Evolutionary conservation across 1,140 invertebrate genomes (phyloP), one percentile per base, ranked within the genome.

Genomic region (Protaetia brevitarsis): DNA sequence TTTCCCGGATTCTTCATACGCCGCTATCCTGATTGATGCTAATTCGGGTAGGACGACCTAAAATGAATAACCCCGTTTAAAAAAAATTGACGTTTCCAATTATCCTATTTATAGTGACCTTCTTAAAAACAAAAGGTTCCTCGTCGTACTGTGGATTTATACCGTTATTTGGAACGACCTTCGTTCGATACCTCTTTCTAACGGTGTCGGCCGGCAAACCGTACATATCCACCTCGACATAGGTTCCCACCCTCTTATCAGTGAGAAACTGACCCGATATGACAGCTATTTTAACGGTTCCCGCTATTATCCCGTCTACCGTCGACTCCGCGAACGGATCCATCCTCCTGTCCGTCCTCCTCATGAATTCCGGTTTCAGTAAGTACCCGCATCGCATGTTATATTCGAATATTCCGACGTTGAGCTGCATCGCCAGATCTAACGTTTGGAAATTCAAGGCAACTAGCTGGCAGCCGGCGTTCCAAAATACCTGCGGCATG

Each of bases 401-500:
- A 77, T 98, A 98, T 78, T 99, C 97, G 78, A 99, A 99, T 72
- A 98, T 96, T 37, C 97, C 98, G 69, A 98, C 82, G 82, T 99
- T 99, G 4, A 99, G 83, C 80, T 99, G 97, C 97, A 99, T 99
- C 16, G 95, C 94, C 59, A 99, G 81, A 79, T 97, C 94, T 34
- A 98, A 82, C 0, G 97, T 98, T 83, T 99, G 98, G 81, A 95
- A 99, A 82, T 99, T 99, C 0, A 99, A 84, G 0, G 98, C 96
- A 6, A 99, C 97, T 78, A 99, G 83, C 77, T 99, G 98, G 80
- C 97, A 99, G 0, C 98, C 98, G 3, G 96, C 96, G 80, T 99
- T 99, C 98, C 97, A 99, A 80, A 99, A 99, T 34, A 99, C 92
- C 84, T 98, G 97, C 6, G 98, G 98, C 90, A 99, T 96, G 73